Evolutionary conservation across 2,797 vertebrate species (phyloP), one percentile per base, ranked within the genome.

Genomic region (Ispidina lecontei): DNA sequence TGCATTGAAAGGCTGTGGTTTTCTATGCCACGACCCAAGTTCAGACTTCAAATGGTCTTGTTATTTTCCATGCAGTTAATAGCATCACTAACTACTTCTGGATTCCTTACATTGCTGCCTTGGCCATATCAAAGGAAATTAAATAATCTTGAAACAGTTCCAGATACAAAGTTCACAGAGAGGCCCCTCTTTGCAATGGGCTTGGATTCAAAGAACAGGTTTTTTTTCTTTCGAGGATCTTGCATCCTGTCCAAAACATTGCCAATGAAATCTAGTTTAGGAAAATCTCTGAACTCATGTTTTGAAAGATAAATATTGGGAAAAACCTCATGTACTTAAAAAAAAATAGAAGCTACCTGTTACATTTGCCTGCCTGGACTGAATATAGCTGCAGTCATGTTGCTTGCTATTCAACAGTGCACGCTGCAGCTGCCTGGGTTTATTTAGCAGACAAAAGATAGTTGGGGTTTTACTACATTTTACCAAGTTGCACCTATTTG

Each of bases 61-160:
- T 87, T 82, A 43, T 87, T 94, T 85, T 86, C 65, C 74, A 18
- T 74, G 43, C 46, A 82, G 77, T 87, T 90, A 70, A 71, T 28
- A 82, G 37, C 68, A 91, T 70, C 72, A 19, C 88, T 74, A 2
- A 79, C 56, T 82, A 89, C 46, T 95, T 44, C 92, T 77, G 88
- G 69, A 77, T 84, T 89, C 88, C 78, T 93, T 46, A 43, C 88
- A 28, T 82, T 83, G 74, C 88, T 95, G 84, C 81, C 28, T 7
- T 71, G 68, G 62, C 81, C 78, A 14, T 89, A 90, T 82, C 84
- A 90, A 82, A 86, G 69, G 87, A 94, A 90, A 95, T 91, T 18
- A 93, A 95, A 93, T 72, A 73, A 55, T 87, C 74, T 79, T 95
- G 93, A 89, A 93, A 56, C 72, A 18, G 43, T 62, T 96, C 86